Evolutionary conservation across 2,888 invertebrate genomes (phyloP), one percentile per base, ranked within the genome.

Genomic region (Pristionchus fissidentatus): DNA sequence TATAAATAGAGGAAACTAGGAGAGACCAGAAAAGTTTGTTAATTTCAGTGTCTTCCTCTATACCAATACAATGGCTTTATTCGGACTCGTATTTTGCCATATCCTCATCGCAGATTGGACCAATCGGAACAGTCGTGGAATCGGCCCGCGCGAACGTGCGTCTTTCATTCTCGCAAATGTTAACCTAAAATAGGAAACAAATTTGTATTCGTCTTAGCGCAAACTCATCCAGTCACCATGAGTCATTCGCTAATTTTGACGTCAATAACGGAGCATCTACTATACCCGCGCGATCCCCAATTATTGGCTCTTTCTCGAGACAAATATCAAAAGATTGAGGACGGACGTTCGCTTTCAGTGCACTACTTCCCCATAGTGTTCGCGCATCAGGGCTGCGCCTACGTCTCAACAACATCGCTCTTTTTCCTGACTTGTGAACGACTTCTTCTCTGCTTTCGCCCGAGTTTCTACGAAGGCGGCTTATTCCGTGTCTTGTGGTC

Each of bases 141-240:
- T 70, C 26, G 70, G 70, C 38, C 70, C 70, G 13, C 32, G 26
- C n/a, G 70, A 70, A 43, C 43, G 70, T 70, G 41, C 41, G 70
- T n/a, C n/a, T n/a, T n/a, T n/a, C n/a, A n/a, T n/a, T n/a, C n/a
- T n/a, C n/a, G n/a, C n/a, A n/a, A n/a, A n/a, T n/a, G n/a, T n/a
- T n/a, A n/a, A n/a, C n/a, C n/a, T n/a, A n/a, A n/a, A n/a, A n/a
- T n/a, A n/a, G n/a, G n/a, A n/a, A n/a, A n/a, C n/a, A n/a, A n/a
- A n/a, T n/a, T n/a, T n/a, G n/a, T n/a, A n/a, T n/a, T n/a, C n/a
- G n/a, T n/a, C n/a, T n/a, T n/a, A n/a, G n/a, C n/a, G n/a, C n/a
- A n/a, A n/a, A n/a, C n/a, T n/a, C n/a, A n/a, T n/a, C n/a, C n/a
- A n/a, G n/a, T n/a, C n/a, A n/a, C n/a, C n/a, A n/a, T n/a, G n/a